Evolutionary conservation across 2,888 invertebrate genomes (phyloP).

Genomic region (Hypomecis atomaria): DNA sequence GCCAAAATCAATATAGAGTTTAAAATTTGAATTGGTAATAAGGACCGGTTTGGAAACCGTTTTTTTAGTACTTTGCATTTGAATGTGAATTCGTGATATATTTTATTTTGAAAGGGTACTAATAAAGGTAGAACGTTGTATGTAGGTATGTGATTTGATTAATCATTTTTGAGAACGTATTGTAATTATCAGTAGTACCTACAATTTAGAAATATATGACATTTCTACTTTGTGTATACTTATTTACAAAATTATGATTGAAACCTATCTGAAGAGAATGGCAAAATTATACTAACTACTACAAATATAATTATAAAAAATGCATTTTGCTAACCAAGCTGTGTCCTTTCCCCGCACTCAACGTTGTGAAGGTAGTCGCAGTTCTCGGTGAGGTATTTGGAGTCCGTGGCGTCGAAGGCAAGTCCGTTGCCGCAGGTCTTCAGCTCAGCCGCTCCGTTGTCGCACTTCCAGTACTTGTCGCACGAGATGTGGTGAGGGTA

Average conservation of each 20-base stretch:
- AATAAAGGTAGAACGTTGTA: too few relatives aligned
- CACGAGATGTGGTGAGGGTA: constrained; percentile 95
- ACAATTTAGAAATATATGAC: too few relatives aligned
- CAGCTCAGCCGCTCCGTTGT: constrained; percentile 93
- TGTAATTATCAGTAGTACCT: too few relatives aligned
- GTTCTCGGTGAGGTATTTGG: constrained; percentile 96
- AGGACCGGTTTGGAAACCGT: neutral
- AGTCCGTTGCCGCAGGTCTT: constrained; percentile 97
- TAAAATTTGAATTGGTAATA: constrained; percentile 15
- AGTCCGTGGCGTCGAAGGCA: constrained; percentile 95
- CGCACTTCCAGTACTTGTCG: constrained; percentile 98
- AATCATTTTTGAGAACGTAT: too few relatives aligned
- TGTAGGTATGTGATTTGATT: too few relatives aligned
- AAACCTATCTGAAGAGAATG: too few relatives aligned
- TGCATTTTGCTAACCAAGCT: constrained; percentile 88
- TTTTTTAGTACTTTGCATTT: neutral
- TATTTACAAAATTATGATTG: too few relatives aligned
- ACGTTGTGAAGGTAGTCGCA: constrained; percentile 98
- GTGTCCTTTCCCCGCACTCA: constrained; percentile 94
- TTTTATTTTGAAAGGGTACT: neutral
- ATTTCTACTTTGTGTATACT: too few relatives aligned
- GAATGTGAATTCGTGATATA: neutral
- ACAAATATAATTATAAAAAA: neutral
- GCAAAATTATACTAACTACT: too few relatives aligned
- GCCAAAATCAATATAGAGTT: constrained; percentile 11